Percentiles rank a stretch among this genome's conserved stretches.
These are phyloP conservation scores for Cosmopolites sordidus DNA, from an alignment of 2,888 invertebrate genomes.

Conservation along the genomic window DNA sequence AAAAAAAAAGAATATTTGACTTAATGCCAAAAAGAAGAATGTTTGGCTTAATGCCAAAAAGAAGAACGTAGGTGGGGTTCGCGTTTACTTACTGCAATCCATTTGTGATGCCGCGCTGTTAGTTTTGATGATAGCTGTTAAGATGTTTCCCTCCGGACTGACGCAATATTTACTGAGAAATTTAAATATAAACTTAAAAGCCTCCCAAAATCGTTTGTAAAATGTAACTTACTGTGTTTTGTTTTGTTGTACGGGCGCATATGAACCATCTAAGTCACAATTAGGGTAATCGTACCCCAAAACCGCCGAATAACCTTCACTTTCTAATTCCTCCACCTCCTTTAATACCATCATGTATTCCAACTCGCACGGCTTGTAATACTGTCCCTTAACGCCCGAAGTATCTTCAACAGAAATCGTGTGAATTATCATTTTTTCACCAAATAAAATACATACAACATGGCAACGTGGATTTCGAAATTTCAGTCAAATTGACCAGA, in stretches of 20 bases:
- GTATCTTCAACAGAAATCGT: constrained; percentile 26
- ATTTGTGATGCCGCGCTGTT: constrained; percentile 47
- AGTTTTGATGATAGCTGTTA: constrained; percentile 49
- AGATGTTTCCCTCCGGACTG: constrained; percentile 53
- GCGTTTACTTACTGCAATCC: constrained; percentile 64
- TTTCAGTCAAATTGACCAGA: constrained; percentile 39
- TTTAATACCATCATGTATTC: constrained; percentile 38
- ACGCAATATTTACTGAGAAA: constrained; percentile 58
- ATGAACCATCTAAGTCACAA: constrained; percentile 54
- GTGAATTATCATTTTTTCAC: no score
- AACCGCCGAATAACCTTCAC: constrained; percentile 38
- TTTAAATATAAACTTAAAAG: not conserved
- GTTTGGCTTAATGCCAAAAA: not conserved
- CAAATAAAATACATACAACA: constrained; percentile 22
- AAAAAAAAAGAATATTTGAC: not conserved
- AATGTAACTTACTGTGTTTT: constrained; percentile 43
- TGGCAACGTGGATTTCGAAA: constrained; percentile 39
- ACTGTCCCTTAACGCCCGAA: constrained; percentile 32
- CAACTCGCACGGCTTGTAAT: constrained; percentile 48
- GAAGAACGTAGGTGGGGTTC: no score
- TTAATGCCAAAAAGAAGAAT: not conserved
- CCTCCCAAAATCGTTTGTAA: constrained; percentile 22
- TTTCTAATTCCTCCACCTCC: constrained; percentile 38
- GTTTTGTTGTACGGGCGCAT: constrained; percentile 47
- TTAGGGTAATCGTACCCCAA: constrained; percentile 43